phyloP scores from a whole-genome alignment of 2,113 vertebrate species.

The Gymnobelideus leadbeateri region DNA sequence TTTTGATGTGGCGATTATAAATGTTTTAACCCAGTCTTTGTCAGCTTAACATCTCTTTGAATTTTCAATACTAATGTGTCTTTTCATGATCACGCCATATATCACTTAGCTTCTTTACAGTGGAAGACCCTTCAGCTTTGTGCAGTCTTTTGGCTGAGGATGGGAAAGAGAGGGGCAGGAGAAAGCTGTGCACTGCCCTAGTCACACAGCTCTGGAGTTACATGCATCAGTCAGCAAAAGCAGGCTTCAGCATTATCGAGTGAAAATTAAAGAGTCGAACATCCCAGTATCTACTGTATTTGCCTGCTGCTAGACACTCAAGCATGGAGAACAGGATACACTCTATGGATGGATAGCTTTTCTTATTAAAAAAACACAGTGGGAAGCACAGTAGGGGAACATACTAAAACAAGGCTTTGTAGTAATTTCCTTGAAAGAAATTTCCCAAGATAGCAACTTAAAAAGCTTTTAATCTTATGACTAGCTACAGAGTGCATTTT shows the following conservation, averaged over 20 bases:
- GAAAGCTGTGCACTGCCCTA: slow-evolving; percentile 78
- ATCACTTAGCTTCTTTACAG: slow-evolving; percentile 50
- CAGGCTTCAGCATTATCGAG: slow-evolving; percentile 82
- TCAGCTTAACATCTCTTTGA: slow-evolving; percentile 37
- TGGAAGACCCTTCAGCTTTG: slow-evolving; percentile 33
- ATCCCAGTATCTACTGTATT: slow-evolving; percentile 87
- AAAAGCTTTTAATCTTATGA: slow-evolving; percentile 86
- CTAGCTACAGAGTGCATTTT: slow-evolving; percentile 81
- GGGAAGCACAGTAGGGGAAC: slow-evolving; percentile 93
- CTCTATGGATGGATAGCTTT: slow-evolving; percentile 98
- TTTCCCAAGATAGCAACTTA: slow-evolving; percentile 89
- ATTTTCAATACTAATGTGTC: slow-evolving; percentile 53
- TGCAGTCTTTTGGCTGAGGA: slow-evolving; percentile 65
- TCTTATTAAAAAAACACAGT: slow-evolving; percentile 98
- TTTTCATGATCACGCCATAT: slow-evolving; percentile 41
- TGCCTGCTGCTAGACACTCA: slow-evolving; percentile 91
- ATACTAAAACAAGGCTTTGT: slow-evolving; percentile 95
- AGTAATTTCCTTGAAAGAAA: slow-evolving; percentile 92
- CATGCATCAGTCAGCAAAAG: slow-evolving; percentile 82
- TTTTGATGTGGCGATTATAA: slow-evolving; percentile 61
- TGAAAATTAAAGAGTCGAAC: slow-evolving; percentile 87
- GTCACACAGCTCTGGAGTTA: slow-evolving; percentile 83
- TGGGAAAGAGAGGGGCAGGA: slow-evolving; percentile 32
- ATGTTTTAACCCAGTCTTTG: slow-evolving; percentile 45
- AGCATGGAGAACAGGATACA: slow-evolving; percentile 99